phyloP scores from a whole-genome alignment of 2,113 vertebrate genomes.

The Callocephalon fimbriatum region DNA sequence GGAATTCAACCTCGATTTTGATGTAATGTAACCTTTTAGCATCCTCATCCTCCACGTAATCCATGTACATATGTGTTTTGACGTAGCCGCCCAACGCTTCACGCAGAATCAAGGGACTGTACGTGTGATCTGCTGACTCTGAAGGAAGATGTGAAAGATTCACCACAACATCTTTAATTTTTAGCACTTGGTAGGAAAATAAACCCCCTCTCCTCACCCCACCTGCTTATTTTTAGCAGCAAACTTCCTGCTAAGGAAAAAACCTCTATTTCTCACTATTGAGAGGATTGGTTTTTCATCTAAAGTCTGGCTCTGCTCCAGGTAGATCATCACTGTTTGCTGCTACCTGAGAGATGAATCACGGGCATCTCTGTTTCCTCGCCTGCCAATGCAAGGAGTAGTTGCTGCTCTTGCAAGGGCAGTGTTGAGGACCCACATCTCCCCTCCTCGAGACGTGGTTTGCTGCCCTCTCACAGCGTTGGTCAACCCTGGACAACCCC shows the following conservation, averaged over 20 bases:
- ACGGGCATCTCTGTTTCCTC: not conserved
- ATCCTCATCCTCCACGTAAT: not conserved
- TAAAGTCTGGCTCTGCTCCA: conserved; percentile 8
- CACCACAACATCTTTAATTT: not conserved
- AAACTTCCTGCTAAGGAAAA: conserved; percentile 27
- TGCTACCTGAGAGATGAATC: not conserved
- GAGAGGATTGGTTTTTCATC: not conserved
- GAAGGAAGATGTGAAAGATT: conserved; percentile 25
- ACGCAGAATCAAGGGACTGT: not conserved
- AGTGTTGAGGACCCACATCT: not conserved
- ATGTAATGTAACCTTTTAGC: not conserved
- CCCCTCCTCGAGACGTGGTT: not conserved
- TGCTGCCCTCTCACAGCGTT: not conserved
- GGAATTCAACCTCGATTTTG: not conserved
- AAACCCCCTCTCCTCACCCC: conserved; percentile 4
- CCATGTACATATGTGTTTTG: not conserved
- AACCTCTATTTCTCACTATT: not conserved
- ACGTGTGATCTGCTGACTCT: conserved; percentile 14
- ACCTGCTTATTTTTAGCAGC: conserved; percentile 44
- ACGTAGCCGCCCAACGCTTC: rapidly evolving
- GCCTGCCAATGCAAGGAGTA: rapidly evolving
- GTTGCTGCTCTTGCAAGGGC: not conserved
- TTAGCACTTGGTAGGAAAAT: conserved; percentile 1
- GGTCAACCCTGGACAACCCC: not conserved
- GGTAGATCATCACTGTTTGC: not conserved